Evolutionary conservation across 2,797 vertebrate species (phyloP).

Genomic region (Myotis vivesi): DNA sequence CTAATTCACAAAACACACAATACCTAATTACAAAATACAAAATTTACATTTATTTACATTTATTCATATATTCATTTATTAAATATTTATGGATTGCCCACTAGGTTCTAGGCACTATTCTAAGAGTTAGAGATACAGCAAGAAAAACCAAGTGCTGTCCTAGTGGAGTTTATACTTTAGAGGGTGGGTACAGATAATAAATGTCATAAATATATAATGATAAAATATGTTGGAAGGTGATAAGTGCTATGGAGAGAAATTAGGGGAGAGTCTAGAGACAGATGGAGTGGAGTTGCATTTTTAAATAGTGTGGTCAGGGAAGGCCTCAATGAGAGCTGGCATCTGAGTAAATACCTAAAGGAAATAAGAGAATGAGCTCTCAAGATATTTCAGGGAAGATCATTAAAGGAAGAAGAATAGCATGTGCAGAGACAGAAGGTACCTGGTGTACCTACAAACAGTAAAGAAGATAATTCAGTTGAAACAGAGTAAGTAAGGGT

Average conservation of each 20-base stretch:
- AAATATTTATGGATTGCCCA: not conserved
- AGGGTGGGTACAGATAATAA: not conserved
- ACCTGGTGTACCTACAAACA: not conserved
- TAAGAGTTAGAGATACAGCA: not conserved
- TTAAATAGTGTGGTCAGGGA: not conserved
- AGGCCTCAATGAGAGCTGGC: not conserved
- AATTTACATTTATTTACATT: not conserved
- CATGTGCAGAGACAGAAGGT: not conserved
- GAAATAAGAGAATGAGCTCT: not conserved
- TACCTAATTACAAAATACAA: not conserved
- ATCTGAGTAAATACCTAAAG: constrained; percentile 12
- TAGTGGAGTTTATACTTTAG: not conserved
- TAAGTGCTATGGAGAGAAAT: not conserved
- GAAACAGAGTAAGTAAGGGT: not conserved
- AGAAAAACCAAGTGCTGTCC: not conserved
- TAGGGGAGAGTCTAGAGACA: not conserved
- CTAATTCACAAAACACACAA: not conserved
- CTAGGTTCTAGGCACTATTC: not conserved
- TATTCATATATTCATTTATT: not conserved
- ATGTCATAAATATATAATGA: not conserved
- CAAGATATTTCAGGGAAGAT: not conserved
- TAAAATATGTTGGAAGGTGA: not conserved
- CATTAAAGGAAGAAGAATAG: not conserved
- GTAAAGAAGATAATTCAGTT: not conserved
- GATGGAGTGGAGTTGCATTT: not conserved